A percentile compares a stretch with the other conserved stretches of the same genome.
phyloP scores from a whole-genome alignment of 1,140 invertebrate genomes.

The Choristoneura fumiferana region DNA sequence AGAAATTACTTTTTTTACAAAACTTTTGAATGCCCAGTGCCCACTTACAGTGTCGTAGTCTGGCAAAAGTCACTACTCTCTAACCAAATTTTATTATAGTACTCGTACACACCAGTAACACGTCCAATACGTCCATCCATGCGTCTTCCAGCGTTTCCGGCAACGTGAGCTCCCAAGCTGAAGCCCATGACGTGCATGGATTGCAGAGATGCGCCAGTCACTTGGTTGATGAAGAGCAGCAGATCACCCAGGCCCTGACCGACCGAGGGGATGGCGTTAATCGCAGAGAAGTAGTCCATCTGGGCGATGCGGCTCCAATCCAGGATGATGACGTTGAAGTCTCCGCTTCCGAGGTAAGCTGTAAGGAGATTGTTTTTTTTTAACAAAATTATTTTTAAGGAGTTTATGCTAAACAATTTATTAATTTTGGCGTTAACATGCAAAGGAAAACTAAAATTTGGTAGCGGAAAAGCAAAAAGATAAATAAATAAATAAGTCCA shows the following conservation, averaged over 20 bases:
- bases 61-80: too few relatives aligned
- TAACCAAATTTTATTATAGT: too few relatives aligned
- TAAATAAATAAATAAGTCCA: too few relatives aligned
- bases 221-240: slow-evolving; percentile 57
- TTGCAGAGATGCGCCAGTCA: slow-evolving; percentile 33
- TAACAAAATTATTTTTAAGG: too few relatives aligned
- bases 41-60: too few relatives aligned
- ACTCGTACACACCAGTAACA: slow-evolving; percentile 29
- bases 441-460: too few relatives aligned
- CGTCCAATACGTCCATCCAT: slow-evolving; percentile 8
- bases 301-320: slow-evolving; percentile 80
- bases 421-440: too few relatives aligned
- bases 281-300: slow-evolving; percentile 66
- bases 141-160: slow-evolving; percentile 83
- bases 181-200: slow-evolving; percentile 91
- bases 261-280: slow-evolving; percentile 55
- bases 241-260: slow-evolving; percentile 46
- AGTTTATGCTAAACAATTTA: too few relatives aligned
- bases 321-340: slow-evolving; percentile 81
- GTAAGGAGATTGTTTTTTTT: slow-evolving; percentile 22
- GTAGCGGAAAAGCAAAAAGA: too few relatives aligned
- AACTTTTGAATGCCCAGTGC: too few relatives aligned
- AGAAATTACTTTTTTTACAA: too few relatives aligned
- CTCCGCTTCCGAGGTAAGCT: slow-evolving; percentile 73
- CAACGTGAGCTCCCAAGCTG: slow-evolving; percentile 90